A percentile compares a stretch with the other conserved stretches of the same genome.
Conservation (phyloP, 2,113 vertebrate species). For the Xiphias gladius region DNA sequence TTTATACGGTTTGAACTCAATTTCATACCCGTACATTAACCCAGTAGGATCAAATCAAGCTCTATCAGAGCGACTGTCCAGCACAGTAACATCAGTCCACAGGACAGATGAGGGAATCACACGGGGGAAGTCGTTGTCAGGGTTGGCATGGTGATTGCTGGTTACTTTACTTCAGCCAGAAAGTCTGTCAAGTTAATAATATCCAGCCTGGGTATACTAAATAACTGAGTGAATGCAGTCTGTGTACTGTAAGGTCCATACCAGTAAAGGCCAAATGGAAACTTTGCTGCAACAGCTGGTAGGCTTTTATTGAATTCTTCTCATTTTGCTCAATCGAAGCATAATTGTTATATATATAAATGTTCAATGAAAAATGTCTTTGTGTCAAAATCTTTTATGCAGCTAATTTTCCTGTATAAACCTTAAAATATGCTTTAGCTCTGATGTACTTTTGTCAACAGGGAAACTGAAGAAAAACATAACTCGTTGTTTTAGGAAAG, state of each 20-base stretch:
- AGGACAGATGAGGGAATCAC: slow-evolving; percentile 2
- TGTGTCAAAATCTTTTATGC: neutral
- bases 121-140: neutral
- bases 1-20: neutral
- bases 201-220: slow-evolving; percentile 40
- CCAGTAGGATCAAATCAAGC: neutral
- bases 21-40: neutral
- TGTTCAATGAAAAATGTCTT: neutral
- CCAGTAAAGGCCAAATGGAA: slow-evolving; percentile 66
- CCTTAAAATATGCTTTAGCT: neutral
- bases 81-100: neutral
- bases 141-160: no score
- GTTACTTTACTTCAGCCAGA: slow-evolving; percentile 26
- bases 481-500: neutral
- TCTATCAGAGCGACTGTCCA: neutral
- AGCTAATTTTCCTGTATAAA: neutral
- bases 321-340: neutral
- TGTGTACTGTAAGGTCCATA: neutral
- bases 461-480: neutral
- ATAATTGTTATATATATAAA: neutral
- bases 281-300: slow-evolving; percentile 77
- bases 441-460: neutral
- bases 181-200: slow-evolving; percentile 73
- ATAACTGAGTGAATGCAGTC: slow-evolving; percentile 42
- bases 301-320: slow-evolving; percentile 37